A percentile compares a stretch with the other conserved stretches of the same genome.
Conservation (phyloP, 2,797 vertebrate genomes). For the Danio tinwini region DNA sequence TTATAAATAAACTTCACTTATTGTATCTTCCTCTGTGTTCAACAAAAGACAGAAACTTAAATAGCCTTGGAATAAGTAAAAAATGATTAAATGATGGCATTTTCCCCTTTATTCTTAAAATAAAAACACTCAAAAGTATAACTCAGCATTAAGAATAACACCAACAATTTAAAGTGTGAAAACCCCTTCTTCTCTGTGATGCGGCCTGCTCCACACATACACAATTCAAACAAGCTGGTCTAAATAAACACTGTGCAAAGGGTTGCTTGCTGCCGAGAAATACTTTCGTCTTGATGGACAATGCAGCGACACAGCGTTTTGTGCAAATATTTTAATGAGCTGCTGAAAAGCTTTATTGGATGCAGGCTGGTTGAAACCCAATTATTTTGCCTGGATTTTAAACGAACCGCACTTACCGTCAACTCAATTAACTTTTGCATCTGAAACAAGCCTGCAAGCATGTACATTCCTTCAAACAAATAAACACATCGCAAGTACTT, state of each 20-base stretch:
- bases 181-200: too few species aligned
- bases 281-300: slow-evolving; percentile 3
- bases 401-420: slow-evolving; percentile 61
- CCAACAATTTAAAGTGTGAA: not conserved
- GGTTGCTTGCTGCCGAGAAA: not conserved
- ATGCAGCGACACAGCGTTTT: slow-evolving; percentile 43
- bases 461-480: slow-evolving; percentile 20
- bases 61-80: too few species aligned
- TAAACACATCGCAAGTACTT: not conserved
- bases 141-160: not conserved
- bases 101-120: too few species aligned
- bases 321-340: slow-evolving; percentile 51
- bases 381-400: slow-evolving; percentile 57
- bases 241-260: not conserved
- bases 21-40: too few species aligned
- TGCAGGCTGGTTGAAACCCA: slow-evolving; percentile 54
- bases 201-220: not conserved
- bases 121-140: not conserved
- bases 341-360: slow-evolving; percentile 64
- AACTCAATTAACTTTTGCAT: slow-evolving; percentile 57
- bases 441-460: slow-evolving; percentile 59
- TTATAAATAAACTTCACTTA: too few species aligned
- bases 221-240: not conserved
- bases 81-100: too few species aligned
- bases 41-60: too few species aligned